Evolutionary conservation across 2,113 vertebrate species (phyloP).

Genomic region (Bothrops jararaca): DNA sequence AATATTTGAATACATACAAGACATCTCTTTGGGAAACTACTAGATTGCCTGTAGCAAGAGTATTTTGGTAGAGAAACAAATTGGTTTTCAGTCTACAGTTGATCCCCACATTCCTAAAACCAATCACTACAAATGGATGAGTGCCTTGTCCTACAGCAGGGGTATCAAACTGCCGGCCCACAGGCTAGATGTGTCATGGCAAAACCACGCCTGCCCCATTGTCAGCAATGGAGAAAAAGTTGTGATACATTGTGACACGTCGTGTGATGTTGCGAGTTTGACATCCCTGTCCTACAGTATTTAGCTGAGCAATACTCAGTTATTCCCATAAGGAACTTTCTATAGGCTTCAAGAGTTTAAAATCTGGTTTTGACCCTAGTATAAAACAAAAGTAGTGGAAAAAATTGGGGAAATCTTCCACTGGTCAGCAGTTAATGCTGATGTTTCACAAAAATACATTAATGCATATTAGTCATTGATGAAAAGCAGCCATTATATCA

Average conservation of each 20-base stretch:
- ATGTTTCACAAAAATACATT: background rate
- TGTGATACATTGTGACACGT: too few species aligned
- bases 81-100: background rate
- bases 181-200: too few species aligned
- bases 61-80: background rate
- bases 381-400: background rate
- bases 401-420: background rate
- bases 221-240: too few species aligned
- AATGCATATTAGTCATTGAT: background rate
- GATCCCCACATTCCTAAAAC: background rate
- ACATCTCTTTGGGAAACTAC: background rate
- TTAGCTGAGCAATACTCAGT: background rate
- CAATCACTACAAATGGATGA: background rate
- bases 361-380: background rate
- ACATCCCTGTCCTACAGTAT: background rate
- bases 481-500: background rate
- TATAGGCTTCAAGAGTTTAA: background rate
- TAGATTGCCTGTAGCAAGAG: background rate
- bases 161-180: too few species aligned
- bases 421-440: background rate
- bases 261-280: too few species aligned
- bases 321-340: background rate
- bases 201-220: too few species aligned
- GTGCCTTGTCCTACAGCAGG: background rate
- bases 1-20: background rate